These are phyloP conservation scores for Anableps anableps DNA, from an alignment of 2,797 vertebrate species.

Conservation along the genomic window DNA sequence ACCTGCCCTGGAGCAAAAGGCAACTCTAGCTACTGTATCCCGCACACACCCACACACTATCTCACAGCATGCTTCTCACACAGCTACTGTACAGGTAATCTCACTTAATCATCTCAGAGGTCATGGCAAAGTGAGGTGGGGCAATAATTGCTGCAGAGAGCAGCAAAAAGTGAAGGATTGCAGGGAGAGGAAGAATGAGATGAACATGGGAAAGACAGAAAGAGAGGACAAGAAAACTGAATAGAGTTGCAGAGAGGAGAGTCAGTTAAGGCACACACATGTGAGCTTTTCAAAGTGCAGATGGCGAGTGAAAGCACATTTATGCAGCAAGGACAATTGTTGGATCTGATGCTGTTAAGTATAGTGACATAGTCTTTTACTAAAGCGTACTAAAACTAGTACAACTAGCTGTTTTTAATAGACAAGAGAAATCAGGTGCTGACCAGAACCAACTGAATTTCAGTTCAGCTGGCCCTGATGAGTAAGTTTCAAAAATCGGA, in stretches of 20 bases:
- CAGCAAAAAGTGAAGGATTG: conserved; percentile 68
- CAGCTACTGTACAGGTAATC: conserved; percentile 77
- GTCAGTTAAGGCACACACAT: not conserved
- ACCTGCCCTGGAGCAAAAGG: conserved; percentile 74
- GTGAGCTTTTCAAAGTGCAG: conserved; percentile 26
- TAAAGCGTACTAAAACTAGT: not conserved
- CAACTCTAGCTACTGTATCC: conserved; percentile 62
- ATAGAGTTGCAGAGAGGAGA: conserved; percentile 48
- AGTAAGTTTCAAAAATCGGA: not conserved
- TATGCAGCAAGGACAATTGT: conserved; percentile 71
- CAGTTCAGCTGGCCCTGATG: not conserved
- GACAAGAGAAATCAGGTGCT: not conserved
- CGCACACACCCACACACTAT: conserved; percentile 37
- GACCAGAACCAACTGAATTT: not conserved
- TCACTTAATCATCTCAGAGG: conserved; percentile 84
- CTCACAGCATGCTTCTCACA: conserved; percentile 69
- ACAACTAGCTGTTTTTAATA: not conserved
- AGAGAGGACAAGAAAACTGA: conserved; percentile 42
- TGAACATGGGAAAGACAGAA: conserved; percentile 27
- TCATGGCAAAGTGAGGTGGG: conserved; percentile 72
- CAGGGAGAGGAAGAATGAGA: conserved; percentile 41
- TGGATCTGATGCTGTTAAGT: conserved; percentile 76
- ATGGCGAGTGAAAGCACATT: conserved; percentile 63
- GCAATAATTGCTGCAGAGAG: conserved; percentile 77
- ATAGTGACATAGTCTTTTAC: conserved; percentile 58